Evolutionary conservation across 2,797 vertebrate genomes (phyloP).

Genomic region (Phrynocephalus vlangalii): DNA sequence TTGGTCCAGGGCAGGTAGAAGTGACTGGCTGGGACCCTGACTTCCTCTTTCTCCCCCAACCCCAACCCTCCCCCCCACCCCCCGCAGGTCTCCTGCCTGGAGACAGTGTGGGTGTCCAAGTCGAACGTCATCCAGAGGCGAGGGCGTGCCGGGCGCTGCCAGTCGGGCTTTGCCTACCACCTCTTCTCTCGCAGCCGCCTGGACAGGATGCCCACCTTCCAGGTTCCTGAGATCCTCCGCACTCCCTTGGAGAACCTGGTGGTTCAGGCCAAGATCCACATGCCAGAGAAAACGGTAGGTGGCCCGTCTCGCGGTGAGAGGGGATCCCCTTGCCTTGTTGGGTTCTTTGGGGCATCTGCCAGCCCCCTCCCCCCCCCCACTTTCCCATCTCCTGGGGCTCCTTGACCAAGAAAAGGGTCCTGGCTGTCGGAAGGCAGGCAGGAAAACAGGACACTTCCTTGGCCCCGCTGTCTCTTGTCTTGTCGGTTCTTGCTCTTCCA

Average conservation of each 20-base stretch:
- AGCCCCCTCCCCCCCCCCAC: no score
- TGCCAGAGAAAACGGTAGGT: slow-evolving; percentile 89
- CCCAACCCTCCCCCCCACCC: no score
- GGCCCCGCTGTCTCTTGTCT: fast-evolving
- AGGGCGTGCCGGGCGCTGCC: slow-evolving; percentile 94
- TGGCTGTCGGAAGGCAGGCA: no score
- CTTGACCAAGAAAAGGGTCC: no score
- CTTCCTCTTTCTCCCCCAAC: not conserved
- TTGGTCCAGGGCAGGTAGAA: not conserved
- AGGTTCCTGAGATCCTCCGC: slow-evolving; percentile 95
- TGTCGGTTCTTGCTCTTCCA: fast-evolving
- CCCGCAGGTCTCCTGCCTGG: slow-evolving; percentile 91
- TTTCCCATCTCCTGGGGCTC: no score
- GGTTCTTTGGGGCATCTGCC: no score
- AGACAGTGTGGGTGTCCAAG: slow-evolving; percentile 93
- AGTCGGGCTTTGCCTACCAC: slow-evolving; percentile 93
- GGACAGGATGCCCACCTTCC: slow-evolving; percentile 87
- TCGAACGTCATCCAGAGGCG: slow-evolving; percentile 93
- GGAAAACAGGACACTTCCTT: fast-evolving
- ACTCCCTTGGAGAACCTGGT: slow-evolving; percentile 94
- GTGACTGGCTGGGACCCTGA: not conserved
- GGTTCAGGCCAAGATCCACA: slow-evolving; percentile 95
- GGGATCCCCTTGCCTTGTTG: not conserved
- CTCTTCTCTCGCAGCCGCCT: slow-evolving; percentile 88
- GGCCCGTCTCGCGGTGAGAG: not conserved